Base-by-base conservation (phyloP, 2,113 vertebrate genomes). In the Dryoscopus gambensis region DNA sequence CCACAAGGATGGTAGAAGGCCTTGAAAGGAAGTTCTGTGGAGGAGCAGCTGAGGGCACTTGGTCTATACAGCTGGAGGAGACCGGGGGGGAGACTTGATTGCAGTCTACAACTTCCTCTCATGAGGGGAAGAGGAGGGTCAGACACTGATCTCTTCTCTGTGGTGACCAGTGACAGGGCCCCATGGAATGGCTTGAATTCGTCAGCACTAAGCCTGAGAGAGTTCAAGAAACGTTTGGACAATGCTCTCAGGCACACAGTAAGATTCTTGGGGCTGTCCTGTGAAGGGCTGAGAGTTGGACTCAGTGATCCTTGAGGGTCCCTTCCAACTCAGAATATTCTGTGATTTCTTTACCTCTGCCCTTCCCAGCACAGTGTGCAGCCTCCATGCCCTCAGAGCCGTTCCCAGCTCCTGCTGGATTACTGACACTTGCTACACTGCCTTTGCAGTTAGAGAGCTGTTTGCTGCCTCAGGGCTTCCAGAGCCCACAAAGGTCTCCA, bases 351-450 rank as follows among this genome's bases (percentile, higher is more conserved):
- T 47, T n/a, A 15, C 39, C 28, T 68, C 24, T 53, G n/a, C 20
- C 28, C 53, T 18, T 68, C 14, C n/a, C 78, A 60, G 13, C 53
- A 67, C 13, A 50, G 37, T 3, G 31, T 28, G 37, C 50, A 89
- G 44, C 6, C 53, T 40, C 62, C 30, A 7, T 20, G 23, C 60
- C 31, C 55, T 19, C n/a, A 55, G n/a, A 62, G 47, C 40, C 47
- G 47, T 69, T 31, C 40, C 63, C 0, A 0, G n/a, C 30, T 69
- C 62, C 79, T 55, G 21, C 47, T 25, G 64, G 15, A 53, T 47
- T 47, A 27, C 30, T 0, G 0, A 9, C 30, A 47, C 14, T 13
- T 3, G 3, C 35, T 31, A 13, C 55, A 62, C n/a, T 62, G n/a
- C 15, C 39, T 62, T 13, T 31, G 22, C 35, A 37, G 23, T 33